Base-by-base conservation (phyloP, 2,113 vertebrate species). In the Dasyornis broadbenti region DNA sequence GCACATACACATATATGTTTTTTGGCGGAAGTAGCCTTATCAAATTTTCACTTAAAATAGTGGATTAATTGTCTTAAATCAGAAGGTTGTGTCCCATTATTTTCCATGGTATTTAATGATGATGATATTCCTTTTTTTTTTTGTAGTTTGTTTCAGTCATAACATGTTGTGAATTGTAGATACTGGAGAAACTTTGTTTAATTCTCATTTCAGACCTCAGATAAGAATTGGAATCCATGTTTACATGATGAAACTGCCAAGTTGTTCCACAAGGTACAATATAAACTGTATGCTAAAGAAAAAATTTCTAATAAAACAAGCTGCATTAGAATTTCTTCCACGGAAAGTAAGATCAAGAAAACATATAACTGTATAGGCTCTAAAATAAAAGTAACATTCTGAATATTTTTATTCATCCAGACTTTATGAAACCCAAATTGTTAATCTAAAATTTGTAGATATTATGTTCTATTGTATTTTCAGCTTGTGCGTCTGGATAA, bases 401-500 rank as follows among this genome's bases (percentile, higher is more conserved):
- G 75, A 47, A 66, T 95, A 50, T 69, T 95, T 94, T 82, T 63
- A 77, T 57, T 95, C 45, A 49, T 79, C 11, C 8, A 54, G 42
- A 47, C 11, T 39, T 71, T 11, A 37, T 83, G 59, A 92, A 86
- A 64, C 83, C 12, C 17, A 78, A 84, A 76, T 89, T 72, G 49
- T 8, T 75, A 21, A 61, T n/a, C 60, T 89, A 35, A 83, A 88
- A 85, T 83, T 82, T 81, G 6, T 93, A 79, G 11, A 27, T 91
- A 72, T 37, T 31, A 17, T 7, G 1, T 66, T 76, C 49, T 92
- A 31, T 89, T 94, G 66, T 90, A 63, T 93, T 97, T 97, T 82
- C 92, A 99, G 99, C 97, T 99, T 95, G 98, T 99, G 70, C 98
- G 98, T 89, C 96, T 99, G 53, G 99, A 99, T 97, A 99, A 98